Percentiles rank a stretch among this genome's conserved stretches.
Conservation (phyloP, 2,797 vertebrate species). For the Cyprinella venusta region DNA sequence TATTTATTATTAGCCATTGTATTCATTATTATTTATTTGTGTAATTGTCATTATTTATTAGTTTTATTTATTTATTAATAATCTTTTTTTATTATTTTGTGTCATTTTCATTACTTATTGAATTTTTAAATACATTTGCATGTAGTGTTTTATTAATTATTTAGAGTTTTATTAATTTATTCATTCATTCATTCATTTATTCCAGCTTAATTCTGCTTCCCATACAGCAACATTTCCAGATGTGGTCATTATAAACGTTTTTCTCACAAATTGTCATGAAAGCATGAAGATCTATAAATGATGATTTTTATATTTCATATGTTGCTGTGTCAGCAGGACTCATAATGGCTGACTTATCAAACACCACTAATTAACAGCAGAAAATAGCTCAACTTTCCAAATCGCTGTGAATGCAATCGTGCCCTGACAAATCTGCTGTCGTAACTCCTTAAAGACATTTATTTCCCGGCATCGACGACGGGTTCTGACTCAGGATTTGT, state of each 20-base stretch:
- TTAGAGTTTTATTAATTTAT: neutral
- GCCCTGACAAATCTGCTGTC: neutral
- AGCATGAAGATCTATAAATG: neutral
- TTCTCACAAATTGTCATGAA: neutral
- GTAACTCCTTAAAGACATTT: neutral
- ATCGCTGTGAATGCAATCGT: neutral
- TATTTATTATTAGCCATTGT: no score
- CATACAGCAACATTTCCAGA: neutral
- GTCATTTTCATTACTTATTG: neutral
- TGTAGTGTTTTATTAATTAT: neutral
- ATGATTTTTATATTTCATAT: neutral
- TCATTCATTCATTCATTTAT: no score
- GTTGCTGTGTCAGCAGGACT: neutral
- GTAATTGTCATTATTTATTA: neutral
- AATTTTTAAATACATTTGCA: neutral
- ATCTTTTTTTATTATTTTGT: no score
- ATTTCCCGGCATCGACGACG: neutral
- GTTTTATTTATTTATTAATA: neutral
- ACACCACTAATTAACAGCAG: neutral
- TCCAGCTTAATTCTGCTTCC: neutral
- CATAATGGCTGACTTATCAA: neutral
- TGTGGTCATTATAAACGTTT: neutral
- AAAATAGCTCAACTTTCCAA: neutral
- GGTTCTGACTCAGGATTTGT: neutral
- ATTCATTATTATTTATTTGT: neutral